Base-by-base conservation (phyloP, 2,888 invertebrate genomes). In the Erannis defoliaria region DNA sequence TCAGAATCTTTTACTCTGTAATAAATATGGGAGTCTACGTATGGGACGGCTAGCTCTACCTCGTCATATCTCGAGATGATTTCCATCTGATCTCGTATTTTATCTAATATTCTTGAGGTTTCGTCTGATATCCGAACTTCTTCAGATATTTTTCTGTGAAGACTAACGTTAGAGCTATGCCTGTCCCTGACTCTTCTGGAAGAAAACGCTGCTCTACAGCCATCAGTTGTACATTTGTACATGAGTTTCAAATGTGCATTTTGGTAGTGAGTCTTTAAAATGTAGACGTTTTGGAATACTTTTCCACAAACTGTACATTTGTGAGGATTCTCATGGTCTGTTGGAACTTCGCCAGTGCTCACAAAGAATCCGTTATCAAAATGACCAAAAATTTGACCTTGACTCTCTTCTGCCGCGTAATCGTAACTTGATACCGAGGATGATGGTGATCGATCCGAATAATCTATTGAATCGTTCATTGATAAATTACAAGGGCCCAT, bases 221-320 rank as follows among this genome's bases (percentile, higher is more conserved):
- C 98, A 70, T 98, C 98, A 23, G 98, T 96, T 77, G 96, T 97
- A 90, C 99, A 99, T 82, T 97, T 97, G 89, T 98, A 98, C 96
- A 98, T 97, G 63, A 98, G 90, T 89, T 99, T 99, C 54, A 99
- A 95, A 88, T 99, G 99, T 9, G 98, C 97, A 86, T 97, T 98
- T 93, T 98, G 98, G 86, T 98, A 99, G 85, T 99, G 99, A 1
- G 97, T 97, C 89, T 98, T 98, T 21, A 98, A 96, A 50, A 97
- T 97, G 82, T 98, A 98, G 76, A 97, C 96, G 81, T 98, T 99
- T 86, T 97, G 98, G 87, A 98, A 99, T 78, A 97, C 94, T 89
- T 98, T 98, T 6, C 97, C 97, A 85, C 99, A 99, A 31, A 97
- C 97, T 2, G 97, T 96, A 87, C 99, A 99, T 74, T 97, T 95